Evolutionary conservation across 2,113 vertebrate species (phyloP), one percentile per base, ranked within the genome.

Genomic region (Pelobates fuscus): DNA sequence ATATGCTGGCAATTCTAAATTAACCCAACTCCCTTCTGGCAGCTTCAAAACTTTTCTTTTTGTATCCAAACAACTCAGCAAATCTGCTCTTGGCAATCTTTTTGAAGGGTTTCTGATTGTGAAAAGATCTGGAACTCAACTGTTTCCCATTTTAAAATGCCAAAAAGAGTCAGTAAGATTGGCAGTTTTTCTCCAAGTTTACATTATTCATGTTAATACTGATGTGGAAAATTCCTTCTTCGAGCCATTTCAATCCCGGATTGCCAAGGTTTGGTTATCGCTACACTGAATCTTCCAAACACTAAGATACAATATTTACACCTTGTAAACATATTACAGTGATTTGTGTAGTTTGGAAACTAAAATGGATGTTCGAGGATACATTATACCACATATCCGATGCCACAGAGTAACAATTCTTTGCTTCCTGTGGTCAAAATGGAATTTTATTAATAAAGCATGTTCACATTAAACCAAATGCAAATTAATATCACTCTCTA

Each of bases 21-120:
- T 10, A 37, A 10, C 32, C 32, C 10, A 10, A 37, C 32, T 37
- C 49, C 17, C 52, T 77, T 44, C 11, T 81, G 55, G 6, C 41
- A 76, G 67, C 49, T 15, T 78, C 11, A 83, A 79, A 29, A 83
- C 57, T 17, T 27, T 61, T 55, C 7, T 44, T 7, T 23, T 29
- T 27, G 26, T 30, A 32, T 67, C 54, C 64, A 46, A 58, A 57
- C 54, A 30, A 46, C 43, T 67, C 52, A 30, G 52, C 25, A 4
- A 54, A 46, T 20, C 25, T 44, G n/a, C 24, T 67, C 17, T 75
- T 67, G 72, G 72, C 72, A 75, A 55, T 46, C 26, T 32, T 24
- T 8, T 20, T 59, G 52, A 75, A 75, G 32, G 27, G 49, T 65
- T 55, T 49, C 3, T 18, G n/a, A 74, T 66, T 27, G 24, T 65